Evolutionary conservation across 2,888 invertebrate species (phyloP), one percentile per base, ranked within the genome.

Genomic region (Noctua pronuba): DNA sequence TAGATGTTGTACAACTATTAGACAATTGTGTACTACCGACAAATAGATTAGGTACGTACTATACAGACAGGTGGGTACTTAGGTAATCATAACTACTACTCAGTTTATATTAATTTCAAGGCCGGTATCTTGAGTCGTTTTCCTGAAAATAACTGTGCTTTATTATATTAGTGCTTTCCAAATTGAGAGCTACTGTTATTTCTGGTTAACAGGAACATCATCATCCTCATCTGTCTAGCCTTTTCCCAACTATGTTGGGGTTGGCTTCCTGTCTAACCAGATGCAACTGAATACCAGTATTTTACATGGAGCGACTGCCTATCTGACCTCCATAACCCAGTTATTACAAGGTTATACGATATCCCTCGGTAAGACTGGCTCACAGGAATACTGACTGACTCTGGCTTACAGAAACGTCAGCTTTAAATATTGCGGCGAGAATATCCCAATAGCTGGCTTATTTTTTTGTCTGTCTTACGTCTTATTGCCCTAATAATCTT

Each of bases 1-100:
- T 44, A 52, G 49, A 81, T 31, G 10, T 28, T 46, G 13, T 73
- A 83, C 52, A 66, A 66, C 60, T 76, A 69, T 70, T 73, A 49
- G 71, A 65, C 35, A 31, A n/a, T n/a, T n/a, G 49, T 73, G 62
- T 74, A 80, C 68, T 28, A 21, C n/a, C 24, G 21, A 55, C 76
- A 60, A 72, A 65, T 13, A 60, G 16, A 28, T 41, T 24, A 62
- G 10, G 1, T 74, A 69, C 18, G 11, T 52, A 68, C 18, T 21
- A n/a, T 46, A 70, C 70, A 35, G 21, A 0, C 7, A 10, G 1
- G 8, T 31, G 21, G 10, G 1, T 18, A 31, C 18, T 21, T 18
- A 18, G 31, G 1, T 60, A 60, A 60, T 31, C 21, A 31, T 31
- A 21, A 31, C 21, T 31, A 0, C 21, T 10, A 31, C 60, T 31